phyloP scores from a whole-genome alignment of 2,113 vertebrate genomes.

The Poeciliopsis retropinna region DNA sequence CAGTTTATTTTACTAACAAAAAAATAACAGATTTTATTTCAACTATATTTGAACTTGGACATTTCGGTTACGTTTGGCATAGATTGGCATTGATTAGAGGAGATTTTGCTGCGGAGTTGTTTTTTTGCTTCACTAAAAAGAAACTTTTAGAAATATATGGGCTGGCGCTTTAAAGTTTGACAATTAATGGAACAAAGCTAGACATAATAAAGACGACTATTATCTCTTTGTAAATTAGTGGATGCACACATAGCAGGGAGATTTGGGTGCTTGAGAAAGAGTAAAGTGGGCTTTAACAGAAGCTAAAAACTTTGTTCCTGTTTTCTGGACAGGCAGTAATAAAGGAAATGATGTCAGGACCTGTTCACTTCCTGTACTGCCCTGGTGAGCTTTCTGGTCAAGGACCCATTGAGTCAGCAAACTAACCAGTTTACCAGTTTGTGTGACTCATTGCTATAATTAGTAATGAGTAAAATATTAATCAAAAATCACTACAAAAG shows the following conservation, averaged over 20 bases:
- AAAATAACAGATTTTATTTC: slow-evolving; percentile 45
- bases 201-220: neutral
- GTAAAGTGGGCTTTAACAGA: slow-evolving; percentile 40
- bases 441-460: neutral
- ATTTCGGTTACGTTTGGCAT: slow-evolving; percentile 22
- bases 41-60: slow-evolving; percentile 54
- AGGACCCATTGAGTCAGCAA: slow-evolving; percentile 44
- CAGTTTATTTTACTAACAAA: slow-evolving; percentile 43
- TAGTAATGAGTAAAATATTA: neutral
- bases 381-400: slow-evolving; percentile 56
- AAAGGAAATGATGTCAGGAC: slow-evolving; percentile 82
- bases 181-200: no score
- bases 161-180: neutral
- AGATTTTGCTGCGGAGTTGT: neutral
- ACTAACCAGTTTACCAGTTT: slow-evolving; percentile 37
- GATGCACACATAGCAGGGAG: neutral
- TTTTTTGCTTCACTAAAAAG: neutral
- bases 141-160: neutral
- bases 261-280: slow-evolving; percentile 31
- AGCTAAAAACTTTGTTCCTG: slow-evolving; percentile 58
- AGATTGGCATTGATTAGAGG: neutral
- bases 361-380: slow-evolving; percentile 81
- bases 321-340: slow-evolving; percentile 71
- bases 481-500: neutral
- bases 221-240: neutral